Percentiles rank a stretch among this genome's conserved stretches.
These are phyloP conservation scores for Oopsacas minuta DNA, from an alignment of 37 sponge, comb jelly and placozoan species.

Conservation along the genomic window DNA sequence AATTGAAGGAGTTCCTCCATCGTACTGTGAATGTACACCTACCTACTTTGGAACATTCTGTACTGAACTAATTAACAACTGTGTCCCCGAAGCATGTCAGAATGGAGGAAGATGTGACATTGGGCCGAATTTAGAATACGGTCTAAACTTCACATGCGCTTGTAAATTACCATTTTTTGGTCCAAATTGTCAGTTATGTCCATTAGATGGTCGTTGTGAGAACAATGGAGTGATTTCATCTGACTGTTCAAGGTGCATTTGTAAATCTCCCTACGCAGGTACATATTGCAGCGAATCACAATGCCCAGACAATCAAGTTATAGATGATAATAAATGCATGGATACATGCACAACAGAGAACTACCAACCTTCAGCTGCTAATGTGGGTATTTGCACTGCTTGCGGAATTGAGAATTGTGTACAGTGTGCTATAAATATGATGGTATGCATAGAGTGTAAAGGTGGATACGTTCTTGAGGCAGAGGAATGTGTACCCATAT, in stretches of 20 bases:
- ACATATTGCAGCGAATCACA: not conserved
- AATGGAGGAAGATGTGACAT: not conserved
- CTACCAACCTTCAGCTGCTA: not conserved
- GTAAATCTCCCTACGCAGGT: not conserved
- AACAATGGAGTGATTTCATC: not conserved
- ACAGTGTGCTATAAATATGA: not conserved
- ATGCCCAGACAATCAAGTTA: not conserved
- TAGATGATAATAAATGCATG: not conserved
- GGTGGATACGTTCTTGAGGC: not conserved
- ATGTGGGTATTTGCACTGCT: not conserved
- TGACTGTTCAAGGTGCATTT: constrained; percentile 4
- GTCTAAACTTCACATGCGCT: not conserved
- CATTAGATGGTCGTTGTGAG: not conserved
- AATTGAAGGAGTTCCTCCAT: constrained; percentile 25
- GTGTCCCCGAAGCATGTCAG: not conserved
- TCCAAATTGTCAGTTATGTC: not conserved
- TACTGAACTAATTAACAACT: not conserved
- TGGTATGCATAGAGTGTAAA: not conserved
- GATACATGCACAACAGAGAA: not conserved
- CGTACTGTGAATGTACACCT: not conserved
- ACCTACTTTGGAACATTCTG: not conserved
- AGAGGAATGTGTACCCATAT: not conserved
- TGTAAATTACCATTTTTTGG: not conserved
- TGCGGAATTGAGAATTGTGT: constrained; percentile 1
- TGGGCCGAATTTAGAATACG: not conserved